phyloP scores from a whole-genome alignment of 2,113 vertebrate genomes.

The Aegotheles bennettii region DNA sequence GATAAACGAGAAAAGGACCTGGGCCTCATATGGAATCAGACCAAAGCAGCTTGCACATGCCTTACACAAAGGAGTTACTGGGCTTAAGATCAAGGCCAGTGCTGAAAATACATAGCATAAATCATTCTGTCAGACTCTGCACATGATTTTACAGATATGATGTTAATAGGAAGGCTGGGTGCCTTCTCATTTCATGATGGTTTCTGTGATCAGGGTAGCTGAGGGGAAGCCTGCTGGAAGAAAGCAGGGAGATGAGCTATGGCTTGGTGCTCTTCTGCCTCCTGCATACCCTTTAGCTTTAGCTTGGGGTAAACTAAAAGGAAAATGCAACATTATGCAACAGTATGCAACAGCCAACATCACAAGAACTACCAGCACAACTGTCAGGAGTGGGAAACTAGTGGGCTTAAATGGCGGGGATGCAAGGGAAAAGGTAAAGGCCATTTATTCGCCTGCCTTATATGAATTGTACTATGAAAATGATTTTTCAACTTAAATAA shows the following conservation, averaged over 20 bases:
- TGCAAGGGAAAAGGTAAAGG: not conserved
- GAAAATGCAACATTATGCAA: not conserved
- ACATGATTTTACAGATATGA: not conserved
- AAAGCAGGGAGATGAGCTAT: not conserved
- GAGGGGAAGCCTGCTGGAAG: not conserved
- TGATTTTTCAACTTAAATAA: not conserved
- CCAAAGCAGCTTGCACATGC: not conserved
- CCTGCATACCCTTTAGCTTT: not conserved
- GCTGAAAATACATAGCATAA: not conserved
- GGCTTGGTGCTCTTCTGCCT: not conserved
- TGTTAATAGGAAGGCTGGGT: not conserved
- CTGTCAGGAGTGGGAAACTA: not conserved
- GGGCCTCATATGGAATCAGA: not conserved
- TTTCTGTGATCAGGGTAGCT: not conserved
- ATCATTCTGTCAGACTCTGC: not conserved
- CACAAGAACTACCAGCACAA: not conserved
- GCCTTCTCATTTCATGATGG: not conserved
- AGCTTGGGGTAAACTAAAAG: not conserved
- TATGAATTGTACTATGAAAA: not conserved
- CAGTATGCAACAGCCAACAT: rapidly evolving
- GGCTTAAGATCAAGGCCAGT: not conserved
- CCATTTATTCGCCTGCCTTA: not conserved
- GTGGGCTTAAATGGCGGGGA: not conserved
- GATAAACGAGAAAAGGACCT: not conserved
- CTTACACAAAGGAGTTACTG: rapidly evolving